These are phyloP conservation scores for Grammomys surdaster DNA, from an alignment of 2,113 vertebrate species.

Conservation along the genomic window DNA sequence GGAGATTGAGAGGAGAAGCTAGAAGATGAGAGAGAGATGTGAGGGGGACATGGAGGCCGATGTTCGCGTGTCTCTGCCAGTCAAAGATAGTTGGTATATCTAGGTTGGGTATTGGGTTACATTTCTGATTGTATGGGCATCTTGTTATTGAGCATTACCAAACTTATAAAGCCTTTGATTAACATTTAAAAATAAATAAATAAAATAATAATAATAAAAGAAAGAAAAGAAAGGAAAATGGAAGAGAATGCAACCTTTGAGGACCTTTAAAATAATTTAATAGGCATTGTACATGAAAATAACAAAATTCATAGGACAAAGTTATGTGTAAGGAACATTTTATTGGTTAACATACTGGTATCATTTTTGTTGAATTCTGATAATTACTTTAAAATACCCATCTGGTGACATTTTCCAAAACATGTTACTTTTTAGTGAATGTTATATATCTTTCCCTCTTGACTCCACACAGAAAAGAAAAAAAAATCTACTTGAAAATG, in stretches of 20 bases:
- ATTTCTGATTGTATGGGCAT: too few relatives aligned
- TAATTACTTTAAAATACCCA: slow-evolving; percentile 76
- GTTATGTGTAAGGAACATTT: slow-evolving; percentile 79
- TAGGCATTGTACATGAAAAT: slow-evolving; percentile 12
- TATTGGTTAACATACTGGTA: slow-evolving; percentile 72
- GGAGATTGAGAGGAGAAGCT: too few relatives aligned
- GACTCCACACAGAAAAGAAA: slow-evolving; percentile 67
- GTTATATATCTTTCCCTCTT: slow-evolving; percentile 72
- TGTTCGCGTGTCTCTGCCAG: too few relatives aligned
- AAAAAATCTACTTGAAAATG: slow-evolving; percentile 73
- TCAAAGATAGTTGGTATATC: too few relatives aligned
- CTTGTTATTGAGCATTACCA: too few relatives aligned
- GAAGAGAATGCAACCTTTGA: slow-evolving; percentile 9
- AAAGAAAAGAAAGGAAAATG: not conserved
- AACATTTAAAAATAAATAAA: too few relatives aligned
- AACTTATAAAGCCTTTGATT: too few relatives aligned
- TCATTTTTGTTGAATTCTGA: slow-evolving; percentile 75
- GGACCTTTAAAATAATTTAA: slow-evolving; percentile 54
- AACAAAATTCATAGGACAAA: slow-evolving; percentile 82
- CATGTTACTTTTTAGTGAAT: slow-evolving; percentile 74
- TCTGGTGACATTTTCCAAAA: slow-evolving; percentile 80
- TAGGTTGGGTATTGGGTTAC: too few relatives aligned
- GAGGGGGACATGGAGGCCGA: too few relatives aligned
- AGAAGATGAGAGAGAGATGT: too few relatives aligned
- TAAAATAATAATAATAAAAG: too few relatives aligned